Evolutionary conservation across 2,888 invertebrate genomes (phyloP), one percentile per base, ranked within the genome.

Genomic region (Agelastica alni): DNA sequence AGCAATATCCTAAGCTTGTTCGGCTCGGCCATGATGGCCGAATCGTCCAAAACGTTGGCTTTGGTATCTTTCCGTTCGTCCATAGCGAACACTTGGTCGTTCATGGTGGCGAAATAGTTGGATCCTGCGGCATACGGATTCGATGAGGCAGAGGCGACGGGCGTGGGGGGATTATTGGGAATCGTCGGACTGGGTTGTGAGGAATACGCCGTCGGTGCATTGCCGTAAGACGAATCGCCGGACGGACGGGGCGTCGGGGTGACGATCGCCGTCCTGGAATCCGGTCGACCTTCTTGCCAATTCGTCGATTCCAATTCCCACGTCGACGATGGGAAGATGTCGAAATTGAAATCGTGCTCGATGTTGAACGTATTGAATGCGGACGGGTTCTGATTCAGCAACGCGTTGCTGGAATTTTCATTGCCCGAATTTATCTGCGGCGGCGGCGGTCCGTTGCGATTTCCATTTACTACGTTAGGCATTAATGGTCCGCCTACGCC

Each of bases 401-500:
- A 64, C 49, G 67, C 51, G 64, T 70, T 67, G 46, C 69, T 69
- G 53, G 71, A 68, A 49, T 64, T 68, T 58, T 73, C 71, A 58
- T 70, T 70, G 59, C 70, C 71, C 13, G 71, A 66, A 56, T 55
- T 69, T 51, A 59, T 67, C 51, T 66, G 60, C 17, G 66, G 66
- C 13, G 64, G 66, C 51, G 66, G 60, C 17, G 66, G 66, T 13
- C 65, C 67, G 60, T 80, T 80, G 47, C 79, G 61, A 6, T 75
- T 69, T 49, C 89, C 89, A 78, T 89, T 89, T 62, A 86, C 82
- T 59, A 88, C 81, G 62, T 83, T 85, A 47, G 87, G 84, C 87
- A 89, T 87, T 61, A 88, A 77, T 14, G 89, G 89, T 5, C 88
- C 88, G 61, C 88, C 88, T 60, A 87, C 71, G 61, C 64, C 58